A percentile compares a stretch with the other conserved stretches of the same genome.
Evolutionary conservation across 2,797 vertebrate genomes (phyloP).

Genomic region (Euthynnus affinis): DNA sequence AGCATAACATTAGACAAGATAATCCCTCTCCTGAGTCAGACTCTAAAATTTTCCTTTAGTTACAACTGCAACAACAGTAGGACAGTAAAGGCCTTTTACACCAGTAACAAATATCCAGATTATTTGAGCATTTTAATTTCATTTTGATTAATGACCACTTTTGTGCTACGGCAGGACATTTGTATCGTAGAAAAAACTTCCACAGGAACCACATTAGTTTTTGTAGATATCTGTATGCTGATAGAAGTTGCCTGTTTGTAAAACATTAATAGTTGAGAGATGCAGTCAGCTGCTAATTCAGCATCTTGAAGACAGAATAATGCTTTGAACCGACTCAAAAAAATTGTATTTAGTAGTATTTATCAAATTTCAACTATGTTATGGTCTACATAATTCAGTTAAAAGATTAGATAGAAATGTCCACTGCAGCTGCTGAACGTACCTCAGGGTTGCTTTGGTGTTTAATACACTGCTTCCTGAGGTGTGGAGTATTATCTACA

Average conservation of each 20-base stretch:
- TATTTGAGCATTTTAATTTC: slow-evolving; percentile 28
- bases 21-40: not conserved
- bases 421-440: not conserved
- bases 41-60: slow-evolving; percentile 9
- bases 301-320: too few species aligned
- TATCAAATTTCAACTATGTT: not conserved
- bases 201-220: not conserved
- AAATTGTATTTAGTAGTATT: not conserved
- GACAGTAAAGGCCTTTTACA: slow-evolving; percentile 11
- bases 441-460: not conserved
- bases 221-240: not conserved
- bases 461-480: not conserved
- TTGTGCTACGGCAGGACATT: not conserved
- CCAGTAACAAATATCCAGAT: slow-evolving; percentile 13
- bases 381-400: not conserved
- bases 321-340: not conserved
- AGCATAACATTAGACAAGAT: slow-evolving; percentile 6
- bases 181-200: slow-evolving; percentile 2
- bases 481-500: not conserved
- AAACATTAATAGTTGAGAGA: too few species aligned
- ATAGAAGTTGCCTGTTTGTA: too few species aligned
- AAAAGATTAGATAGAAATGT: not conserved
- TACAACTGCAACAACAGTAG: not conserved
- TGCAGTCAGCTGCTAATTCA: not conserved
- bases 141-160: slow-evolving; percentile 20